Evolutionary conservation across 2,797 vertebrate species (phyloP).

Genomic region (Oreortyx pictus): DNA sequence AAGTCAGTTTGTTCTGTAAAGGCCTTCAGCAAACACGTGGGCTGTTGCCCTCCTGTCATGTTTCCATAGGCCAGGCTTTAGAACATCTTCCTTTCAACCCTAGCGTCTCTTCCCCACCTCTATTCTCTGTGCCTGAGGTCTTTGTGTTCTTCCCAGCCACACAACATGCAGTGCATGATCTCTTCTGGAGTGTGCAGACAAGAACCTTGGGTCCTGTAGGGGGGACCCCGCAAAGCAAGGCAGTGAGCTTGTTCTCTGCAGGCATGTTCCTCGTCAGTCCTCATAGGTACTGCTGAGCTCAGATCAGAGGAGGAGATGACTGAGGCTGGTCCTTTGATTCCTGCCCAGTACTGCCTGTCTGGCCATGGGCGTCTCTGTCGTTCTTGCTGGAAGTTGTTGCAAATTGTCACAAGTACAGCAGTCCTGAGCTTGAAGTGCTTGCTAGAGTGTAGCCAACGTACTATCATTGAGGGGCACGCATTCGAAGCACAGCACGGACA

Average conservation of each 20-base stretch:
- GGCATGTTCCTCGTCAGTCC: background rate
- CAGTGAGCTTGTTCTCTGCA: background rate
- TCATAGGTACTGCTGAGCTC: background rate
- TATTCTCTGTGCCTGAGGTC: background rate
- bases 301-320: background rate
- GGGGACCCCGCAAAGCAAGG: background rate
- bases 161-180: rapidly evolving
- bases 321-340: background rate
- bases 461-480: constrained; percentile 12
- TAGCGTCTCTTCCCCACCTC: background rate
- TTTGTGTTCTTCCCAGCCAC: background rate
- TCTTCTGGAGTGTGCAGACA: background rate
- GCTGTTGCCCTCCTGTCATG: background rate
- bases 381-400: background rate
- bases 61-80: background rate
- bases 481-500: constrained; percentile 18
- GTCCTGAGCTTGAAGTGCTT: constrained; percentile 8
- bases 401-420: background rate
- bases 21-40: background rate
- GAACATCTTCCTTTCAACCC: background rate
- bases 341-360: background rate
- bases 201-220: background rate
- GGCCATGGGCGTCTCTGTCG: background rate
- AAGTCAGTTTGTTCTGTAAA: background rate
- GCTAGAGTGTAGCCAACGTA: background rate